Conservation (phyloP, 1,140 invertebrate species). For the Temnothorax curvispinosus region DNA sequence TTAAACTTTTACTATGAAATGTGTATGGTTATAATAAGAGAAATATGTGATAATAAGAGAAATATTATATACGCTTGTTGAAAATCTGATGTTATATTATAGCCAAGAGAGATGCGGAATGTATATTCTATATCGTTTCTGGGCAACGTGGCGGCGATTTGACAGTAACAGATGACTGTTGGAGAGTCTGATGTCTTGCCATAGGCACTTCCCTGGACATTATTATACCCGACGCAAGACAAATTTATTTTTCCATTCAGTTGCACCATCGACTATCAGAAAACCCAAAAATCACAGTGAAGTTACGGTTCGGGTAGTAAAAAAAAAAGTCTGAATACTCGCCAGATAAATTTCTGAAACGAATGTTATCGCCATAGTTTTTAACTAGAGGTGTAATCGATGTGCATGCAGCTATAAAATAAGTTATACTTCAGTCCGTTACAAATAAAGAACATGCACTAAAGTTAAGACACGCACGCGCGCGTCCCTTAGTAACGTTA, state of each 20-base stretch:
- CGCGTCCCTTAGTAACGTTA: neutral
- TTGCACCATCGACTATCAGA: conserved; percentile 3
- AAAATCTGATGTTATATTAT: conserved; percentile 75
- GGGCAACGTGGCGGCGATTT: conserved; percentile 30
- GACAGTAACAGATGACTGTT: conserved; percentile 36
- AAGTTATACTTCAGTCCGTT: conserved; percentile 10
- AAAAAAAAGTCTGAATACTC: conserved; percentile 26
- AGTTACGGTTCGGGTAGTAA: neutral
- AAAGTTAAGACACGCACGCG: neutral
- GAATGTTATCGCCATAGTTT: conserved; percentile 3
- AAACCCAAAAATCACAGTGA: conserved; percentile 8
- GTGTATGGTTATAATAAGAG: conserved; percentile 58
- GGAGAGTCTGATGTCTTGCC: neutral
- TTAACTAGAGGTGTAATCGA: conserved; percentile 34
- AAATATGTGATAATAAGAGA: conserved; percentile 41
- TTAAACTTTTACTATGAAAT: conserved; percentile 26
- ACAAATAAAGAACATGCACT: conserved; percentile 3
- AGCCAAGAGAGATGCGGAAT: conserved; percentile 50
- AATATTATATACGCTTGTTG: conserved; percentile 49
- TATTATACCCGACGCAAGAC: neutral
- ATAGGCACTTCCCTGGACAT: neutral
- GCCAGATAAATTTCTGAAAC: conserved; percentile 36
- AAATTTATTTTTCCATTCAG: conserved; percentile 19
- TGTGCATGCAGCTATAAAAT: conserved; percentile 8
- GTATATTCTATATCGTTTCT: conserved; percentile 46